Evolutionary conservation across 1,140 invertebrate genomes (phyloP).

Genomic region (Anoplolepis gracilipes): DNA sequence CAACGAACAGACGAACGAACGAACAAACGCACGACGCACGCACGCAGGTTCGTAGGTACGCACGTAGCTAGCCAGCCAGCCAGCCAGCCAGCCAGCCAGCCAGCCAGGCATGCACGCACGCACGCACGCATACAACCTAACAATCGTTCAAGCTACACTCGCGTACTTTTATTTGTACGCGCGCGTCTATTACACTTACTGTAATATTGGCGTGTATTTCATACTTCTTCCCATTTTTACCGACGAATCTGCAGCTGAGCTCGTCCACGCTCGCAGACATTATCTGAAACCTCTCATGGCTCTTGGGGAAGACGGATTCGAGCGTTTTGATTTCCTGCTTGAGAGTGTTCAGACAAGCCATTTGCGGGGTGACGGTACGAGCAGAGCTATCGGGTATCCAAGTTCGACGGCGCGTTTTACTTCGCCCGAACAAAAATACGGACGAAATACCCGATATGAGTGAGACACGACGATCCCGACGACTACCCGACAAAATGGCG

Average conservation of each 20-base stretch:
- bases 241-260: conserved; percentile 98
- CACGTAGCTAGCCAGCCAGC: neutral
- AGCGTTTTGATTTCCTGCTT: conserved; percentile 99
- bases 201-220: conserved; percentile 99
- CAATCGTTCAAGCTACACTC: neutral
- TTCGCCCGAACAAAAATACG: conserved; percentile 63
- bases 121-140: neutral
- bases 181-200: conserved; percentile 88
- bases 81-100: too few relatives aligned
- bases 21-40: neutral
- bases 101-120: neutral
- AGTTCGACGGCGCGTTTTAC: conserved; percentile 49
- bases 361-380: conserved; percentile 85
- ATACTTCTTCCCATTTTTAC: conserved; percentile 97
- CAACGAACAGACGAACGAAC: neutral
- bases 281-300: conserved; percentile 98
- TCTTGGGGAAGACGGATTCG: conserved; percentile 97
- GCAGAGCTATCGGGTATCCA: conserved; percentile 34
- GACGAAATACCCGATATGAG: conserved; percentile 54
- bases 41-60: neutral
- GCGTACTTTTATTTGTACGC: conserved; percentile 7
- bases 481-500: conserved; percentile 81
- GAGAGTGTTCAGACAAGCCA: conserved; percentile 99
- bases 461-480: conserved; percentile 75
- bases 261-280: conserved; percentile 99